These are phyloP conservation scores for Protonemura montana DNA, from an alignment of 2,888 invertebrate species.

Conservation along the genomic window DNA sequence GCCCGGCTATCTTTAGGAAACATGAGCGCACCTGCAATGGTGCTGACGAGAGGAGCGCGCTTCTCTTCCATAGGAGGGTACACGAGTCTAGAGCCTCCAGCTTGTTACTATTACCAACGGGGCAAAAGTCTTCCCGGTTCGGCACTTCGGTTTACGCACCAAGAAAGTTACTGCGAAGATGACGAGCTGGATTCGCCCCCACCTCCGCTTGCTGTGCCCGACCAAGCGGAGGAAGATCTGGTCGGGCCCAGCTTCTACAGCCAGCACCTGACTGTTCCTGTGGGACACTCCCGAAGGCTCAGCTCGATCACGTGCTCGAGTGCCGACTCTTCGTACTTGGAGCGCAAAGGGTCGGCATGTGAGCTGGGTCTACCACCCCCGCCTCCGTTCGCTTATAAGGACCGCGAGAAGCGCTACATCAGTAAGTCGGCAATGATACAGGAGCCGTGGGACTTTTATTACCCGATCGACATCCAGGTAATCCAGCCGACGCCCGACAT, in stretches of 20 bases:
- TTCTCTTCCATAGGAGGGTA: slow-evolving; percentile 75
- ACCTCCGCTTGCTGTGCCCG: slow-evolving; percentile 56
- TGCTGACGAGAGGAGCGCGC: slow-evolving; percentile 56
- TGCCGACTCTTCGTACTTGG: slow-evolving; percentile 83
- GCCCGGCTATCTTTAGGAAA: slow-evolving; percentile 73
- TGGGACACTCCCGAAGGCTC: slow-evolving; percentile 64
- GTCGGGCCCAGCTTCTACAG: slow-evolving; percentile 35
- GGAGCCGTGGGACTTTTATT: slow-evolving; percentile 65
- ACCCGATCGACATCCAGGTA: slow-evolving; percentile 72
- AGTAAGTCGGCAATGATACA: slow-evolving; percentile 46
- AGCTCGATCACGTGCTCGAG: slow-evolving; percentile 87
- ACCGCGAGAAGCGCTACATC: slow-evolving; percentile 25
- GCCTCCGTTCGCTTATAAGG: slow-evolving; percentile 55
- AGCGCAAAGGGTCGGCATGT: slow-evolving; percentile 81
- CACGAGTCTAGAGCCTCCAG: slow-evolving; percentile 46
- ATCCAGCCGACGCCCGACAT: slow-evolving; percentile 84
- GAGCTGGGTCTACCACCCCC: slow-evolving; percentile 75
- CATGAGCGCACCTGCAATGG: slow-evolving; percentile 66
- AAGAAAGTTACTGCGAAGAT: slow-evolving; percentile 61
- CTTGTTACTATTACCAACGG: slow-evolving; percentile 55
- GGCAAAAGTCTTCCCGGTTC: slow-evolving; percentile 70
- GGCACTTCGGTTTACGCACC: slow-evolving; percentile 61
- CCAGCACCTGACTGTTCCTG: slow-evolving; percentile 48
- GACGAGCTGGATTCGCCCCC: slow-evolving; percentile 58
- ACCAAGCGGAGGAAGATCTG: slow-evolving; percentile 51